Evolutionary conservation across 1,140 invertebrate genomes (phyloP), one percentile per base, ranked within the genome.

Genomic region (Conus ventricosus): DNA sequence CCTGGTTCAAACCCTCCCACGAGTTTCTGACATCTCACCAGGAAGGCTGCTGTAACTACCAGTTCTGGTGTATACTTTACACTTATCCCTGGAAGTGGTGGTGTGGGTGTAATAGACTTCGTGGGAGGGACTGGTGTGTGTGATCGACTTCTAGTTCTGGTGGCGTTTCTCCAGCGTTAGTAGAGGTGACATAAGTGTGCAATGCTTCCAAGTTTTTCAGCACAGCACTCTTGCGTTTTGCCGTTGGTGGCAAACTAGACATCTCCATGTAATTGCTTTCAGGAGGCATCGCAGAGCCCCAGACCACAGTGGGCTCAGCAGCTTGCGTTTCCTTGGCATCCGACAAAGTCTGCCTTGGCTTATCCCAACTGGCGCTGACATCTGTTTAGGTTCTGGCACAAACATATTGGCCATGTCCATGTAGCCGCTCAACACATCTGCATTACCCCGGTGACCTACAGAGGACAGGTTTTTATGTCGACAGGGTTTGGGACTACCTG

Each of bases 321-420:
- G 87, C 67, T 27, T 88, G 84, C 20, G 88, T 27, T 51, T 90
- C 89, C 60, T 71, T 81, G 15, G 63, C 39, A 23, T 85, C 23
- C 55, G 23, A 25, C 54, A 39, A 39, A 39, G 53, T 20, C 57
- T 63, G 63, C 84, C 83, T 54, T 20, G 86, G 25, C 8, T 71
- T 63, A 60, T 87, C 55, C 11, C 85, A 55, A 60, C 84, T 67
- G 84, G n/a, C 15, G 27, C 51, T 23, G 11, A 57, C 23, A n/a
- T 20, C 20, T 25, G 63, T 57, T 86, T 85, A 51, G 57, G 63
- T 75, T 88, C 89, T 78, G 88, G 87, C 67, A 87, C 85, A 87
- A 92, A 92, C 86, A 90, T 89, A n/a, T 90, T 91, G 23, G 92
- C 89, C 92, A 93, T 94, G 82, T 93, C 92, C 90, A 93, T 93